phyloP scores from a whole-genome alignment of 1,140 invertebrate genomes.

The Platyscapa corneri region DNA sequence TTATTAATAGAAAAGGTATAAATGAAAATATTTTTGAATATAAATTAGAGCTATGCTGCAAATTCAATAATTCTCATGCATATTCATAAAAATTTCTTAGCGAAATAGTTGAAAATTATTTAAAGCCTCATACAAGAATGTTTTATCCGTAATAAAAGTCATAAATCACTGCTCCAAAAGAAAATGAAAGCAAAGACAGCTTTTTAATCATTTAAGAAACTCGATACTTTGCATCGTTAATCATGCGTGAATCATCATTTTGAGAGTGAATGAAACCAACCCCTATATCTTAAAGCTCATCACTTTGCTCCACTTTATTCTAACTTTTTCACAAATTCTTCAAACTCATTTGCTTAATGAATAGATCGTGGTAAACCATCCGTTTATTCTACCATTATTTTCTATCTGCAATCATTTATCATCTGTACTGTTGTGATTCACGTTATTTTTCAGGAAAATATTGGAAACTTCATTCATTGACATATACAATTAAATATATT shows the following conservation, averaged over 20 bases:
- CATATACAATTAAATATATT: neutral
- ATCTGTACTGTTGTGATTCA: neutral
- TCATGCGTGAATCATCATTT: conserved; percentile 50
- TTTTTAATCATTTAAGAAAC: conserved; percentile 58
- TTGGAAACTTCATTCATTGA: neutral
- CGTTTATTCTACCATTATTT: conserved; percentile 3
- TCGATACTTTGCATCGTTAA: conserved; percentile 51
- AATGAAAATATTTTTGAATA: neutral
- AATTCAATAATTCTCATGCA: conserved; percentile 1
- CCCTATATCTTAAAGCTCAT: neutral
- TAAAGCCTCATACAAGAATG: conserved; percentile 14
- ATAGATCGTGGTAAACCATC: conserved; percentile 3
- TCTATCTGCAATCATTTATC: neutral
- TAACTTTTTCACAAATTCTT: conserved; percentile 38
- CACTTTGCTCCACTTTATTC: neutral
- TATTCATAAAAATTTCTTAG: conserved; percentile 33
- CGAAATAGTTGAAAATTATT: conserved; percentile 41
- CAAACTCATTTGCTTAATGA: conserved; percentile 42
- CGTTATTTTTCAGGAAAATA: neutral
- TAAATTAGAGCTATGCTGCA: neutral
- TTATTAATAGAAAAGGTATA: too few species aligned
- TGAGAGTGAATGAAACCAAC: neutral
- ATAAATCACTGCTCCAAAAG: conserved; percentile 42
- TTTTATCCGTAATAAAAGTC: conserved; percentile 50
- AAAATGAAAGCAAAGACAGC: conserved; percentile 34